Evolutionary conservation across 1,140 invertebrate genomes (phyloP).

Genomic region (Cheumatopsyche charites): DNA sequence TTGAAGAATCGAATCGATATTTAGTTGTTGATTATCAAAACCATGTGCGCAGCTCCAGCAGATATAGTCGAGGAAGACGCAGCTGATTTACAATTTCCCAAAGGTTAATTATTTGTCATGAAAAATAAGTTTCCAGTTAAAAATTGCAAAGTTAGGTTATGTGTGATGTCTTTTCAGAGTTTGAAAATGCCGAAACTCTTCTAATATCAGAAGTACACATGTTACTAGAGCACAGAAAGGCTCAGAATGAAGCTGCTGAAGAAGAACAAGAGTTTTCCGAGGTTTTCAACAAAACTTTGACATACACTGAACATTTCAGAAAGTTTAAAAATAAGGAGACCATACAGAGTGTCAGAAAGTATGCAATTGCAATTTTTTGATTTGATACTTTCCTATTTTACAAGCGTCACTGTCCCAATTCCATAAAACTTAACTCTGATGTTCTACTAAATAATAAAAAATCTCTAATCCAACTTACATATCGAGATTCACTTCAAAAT

Average conservation of each 20-base stretch:
- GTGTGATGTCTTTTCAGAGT: slow-evolving; percentile 71
- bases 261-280: slow-evolving; percentile 98
- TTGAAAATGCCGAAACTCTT: slow-evolving; percentile 97
- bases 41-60: slow-evolving; percentile 49
- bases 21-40: slow-evolving; percentile 20
- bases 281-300: slow-evolving; percentile 97
- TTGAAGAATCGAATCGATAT: slow-evolving; percentile 7
- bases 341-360: slow-evolving; percentile 92
- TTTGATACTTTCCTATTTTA: not conserved
- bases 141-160: not conserved
- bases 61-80: slow-evolving; percentile 84
- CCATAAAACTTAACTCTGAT: too few species aligned
- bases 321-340: slow-evolving; percentile 99
- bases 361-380: too few species aligned
- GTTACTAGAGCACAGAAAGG: slow-evolving; percentile 95
- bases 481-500: too few species aligned
- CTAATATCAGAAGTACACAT: slow-evolving; percentile 98
- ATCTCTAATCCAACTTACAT: too few species aligned
- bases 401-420: too few species aligned
- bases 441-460: too few species aligned
- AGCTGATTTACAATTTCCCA: slow-evolving; percentile 84
- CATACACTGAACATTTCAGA: slow-evolving; percentile 94
- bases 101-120: slow-evolving; percentile 64
- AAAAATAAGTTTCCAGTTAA: not conserved
- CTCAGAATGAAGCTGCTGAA: slow-evolving; percentile 96